Evolutionary conservation across 1,140 invertebrate genomes (phyloP), one percentile per base, ranked within the genome.

Genomic region (Aphaenogaster rudis): DNA sequence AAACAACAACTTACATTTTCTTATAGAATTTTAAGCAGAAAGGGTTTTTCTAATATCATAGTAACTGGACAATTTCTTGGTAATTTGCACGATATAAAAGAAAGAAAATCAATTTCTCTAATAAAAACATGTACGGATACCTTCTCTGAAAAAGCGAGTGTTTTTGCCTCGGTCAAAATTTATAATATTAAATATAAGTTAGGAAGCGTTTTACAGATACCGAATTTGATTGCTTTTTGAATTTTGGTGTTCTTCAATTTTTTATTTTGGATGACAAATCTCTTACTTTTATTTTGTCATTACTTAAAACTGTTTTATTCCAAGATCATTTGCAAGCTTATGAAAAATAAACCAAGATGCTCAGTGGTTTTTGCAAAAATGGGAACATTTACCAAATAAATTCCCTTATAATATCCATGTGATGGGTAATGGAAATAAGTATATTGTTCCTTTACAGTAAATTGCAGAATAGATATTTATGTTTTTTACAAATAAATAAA

Each of bases 11-110:
- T 52, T 4, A 33, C 33, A 52, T 52, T 33, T 7, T 72, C 48
- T 72, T 52, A 72, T 3, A 48, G 15, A 52, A 8, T 72, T 72
- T 72, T 72, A 72, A 72, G 50, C 5, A 74, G 1, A 15, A 74
- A 74, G 7, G 5, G 50, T 74, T 3, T 74, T 39, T 21, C 52
- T 21, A 57, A 74, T 57, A 3, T 33, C 39, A 74, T 54, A 54
- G 17, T 39, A 54, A 21, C 3, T 17, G 3, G 3, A 21, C 28
- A 74, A 52, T 54, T 36, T 36, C 4, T 74, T 9, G 71, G 17
- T 17, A 54, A 33, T 2, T 54, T 54, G 17, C 50, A 74, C 9
- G 9, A 74, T 36, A 54, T 74, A 72, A 72, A 72, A 11, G 69
- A 72, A 52, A 52, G 4, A 1, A 28, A 52, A 72, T 72, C 52